Base-by-base conservation (phyloP, 2,113 vertebrate genomes). In the Hylia prasina region DNA sequence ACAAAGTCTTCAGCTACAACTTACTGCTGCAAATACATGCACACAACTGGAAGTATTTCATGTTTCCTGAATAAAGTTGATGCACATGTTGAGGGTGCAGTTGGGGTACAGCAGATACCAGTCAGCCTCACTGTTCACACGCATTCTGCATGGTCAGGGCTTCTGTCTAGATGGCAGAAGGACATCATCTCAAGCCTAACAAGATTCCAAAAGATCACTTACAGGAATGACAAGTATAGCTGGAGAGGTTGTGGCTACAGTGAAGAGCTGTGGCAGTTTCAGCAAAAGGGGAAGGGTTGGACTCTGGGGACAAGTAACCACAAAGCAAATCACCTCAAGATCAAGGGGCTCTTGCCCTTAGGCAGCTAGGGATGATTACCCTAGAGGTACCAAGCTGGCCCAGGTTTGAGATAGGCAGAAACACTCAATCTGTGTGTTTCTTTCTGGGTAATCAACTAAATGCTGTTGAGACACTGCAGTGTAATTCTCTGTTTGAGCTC, bases 1-100 rank as follows among this genome's bases (percentile, higher is more conserved):
- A 86, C 50, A 82, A 63, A 91, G 51, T 78, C 71, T 21, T 93
- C 75, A 57, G 45, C 37, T 86, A 60, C 54, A 93, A 85, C 37
- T 83, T 56, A 27, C 40, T 90, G 75, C 75, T 10, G 18, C 53
- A 87, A 61, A 64, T 27, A 25, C 5, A 51, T 11, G 16, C 24
- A 12, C 10, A 15, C 45, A 56, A 28, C 51, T 50, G 44, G 8
- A 79, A 53, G 6, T 12, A 27, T 63, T 82, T 79, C 2, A 9
- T 39, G 20, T 76, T 71, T 90, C 44, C 40, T 40, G 44, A 35
- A 9, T 64, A 13, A 15, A 47, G 21, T 3, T 44, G 48, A 42
- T 28, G 17, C 8, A 7, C 10, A 8, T 0, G 0, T 61, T 65
- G 54, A 57, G 42, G 18, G 17, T 61, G 39, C 53, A 58, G 42